These are phyloP conservation scores for Ptychobarbus kaznakovi DNA, from an alignment of 2,797 vertebrate species.

Conservation along the genomic window DNA sequence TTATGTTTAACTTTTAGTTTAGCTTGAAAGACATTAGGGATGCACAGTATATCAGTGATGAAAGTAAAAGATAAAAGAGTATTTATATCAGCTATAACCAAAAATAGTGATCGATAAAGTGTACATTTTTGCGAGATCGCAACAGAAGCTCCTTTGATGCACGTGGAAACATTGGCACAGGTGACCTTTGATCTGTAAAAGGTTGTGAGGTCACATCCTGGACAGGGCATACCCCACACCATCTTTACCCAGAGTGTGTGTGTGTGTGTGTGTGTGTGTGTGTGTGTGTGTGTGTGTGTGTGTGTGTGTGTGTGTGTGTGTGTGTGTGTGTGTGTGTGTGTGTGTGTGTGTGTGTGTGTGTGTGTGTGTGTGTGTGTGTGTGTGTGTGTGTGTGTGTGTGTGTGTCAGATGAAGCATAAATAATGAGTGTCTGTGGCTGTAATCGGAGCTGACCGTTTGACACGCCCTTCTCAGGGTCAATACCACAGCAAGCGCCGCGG, in stretches of 20 bases:
- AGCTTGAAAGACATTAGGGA: conserved; percentile 6
- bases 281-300: too few relatives aligned
- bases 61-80: not conserved
- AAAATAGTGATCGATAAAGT: not conserved
- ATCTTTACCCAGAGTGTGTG: conserved; percentile 24
- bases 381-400: conserved; percentile 37
- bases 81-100: not conserved
- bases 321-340: conserved; percentile 27
- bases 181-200: conserved; percentile 58
- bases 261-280: too few relatives aligned
- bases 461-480: conserved; percentile 68
- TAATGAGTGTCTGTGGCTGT: conserved; percentile 65
- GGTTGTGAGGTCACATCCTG: conserved; percentile 62
- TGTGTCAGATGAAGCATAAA: conserved; percentile 70
- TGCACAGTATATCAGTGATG: conserved; percentile 20
- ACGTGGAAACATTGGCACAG: conserved; percentile 24
- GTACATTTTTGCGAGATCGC: conserved; percentile 47
- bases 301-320: too few relatives aligned
- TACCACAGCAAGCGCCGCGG: conserved; percentile 58
- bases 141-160: conserved; percentile 65
- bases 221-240: conserved; percentile 48
- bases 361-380: too few relatives aligned
- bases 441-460: conserved; percentile 65
- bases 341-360: conserved; percentile 47
- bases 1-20: conserved; percentile 27